Evolutionary conservation across 2,888 invertebrate species (phyloP), one percentile per base, ranked within the genome.

Genomic region (Helicoverpa assulta): DNA sequence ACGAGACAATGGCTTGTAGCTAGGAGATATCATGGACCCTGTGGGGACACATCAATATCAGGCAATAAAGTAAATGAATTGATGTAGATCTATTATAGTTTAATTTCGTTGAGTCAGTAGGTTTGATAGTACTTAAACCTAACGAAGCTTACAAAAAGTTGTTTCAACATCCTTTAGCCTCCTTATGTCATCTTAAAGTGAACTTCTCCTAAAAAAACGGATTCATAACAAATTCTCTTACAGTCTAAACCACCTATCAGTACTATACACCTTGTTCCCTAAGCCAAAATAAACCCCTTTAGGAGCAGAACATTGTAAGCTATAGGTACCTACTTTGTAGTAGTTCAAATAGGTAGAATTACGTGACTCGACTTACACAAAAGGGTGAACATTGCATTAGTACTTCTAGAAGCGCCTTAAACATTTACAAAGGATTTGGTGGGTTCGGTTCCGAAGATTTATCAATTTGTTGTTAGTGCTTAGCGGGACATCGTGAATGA

Each of bases 311-410:
- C 81, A 80, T 77, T 82, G 82, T 83, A 82, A 82, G 73, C 80
- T 83, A 81, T 85, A 85, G 70, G 64, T 82, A 77, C 82, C 67
- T 81, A 84, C 84, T 85, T 85, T 82, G 83, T 85, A 85, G 81
- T 81, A 83, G 82, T 86, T 85, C 84, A 84, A 89, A 87, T 86
- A 85, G 84, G 83, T 86, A 80, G 81, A 80, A 76, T 67, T 85
- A 88, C 88, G 88, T 90, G 89, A 83, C 85, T 80, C 19, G 84
- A 82, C 75, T 87, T 59, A 70, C 59, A 55, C 69, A 68, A 70
- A 69, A 65, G 70, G 67, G 57, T 72, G 69, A 70, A 76, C 75
- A 70, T 53, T 21, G 69, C 64, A 61, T 58, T 71, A 73, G 63
- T 66, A n/a, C 43, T 26, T n/a, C 74, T 79, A 43, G 75, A 78